Base-by-base conservation (phyloP, 2,797 vertebrate species). In the Psittacula derbiana region DNA sequence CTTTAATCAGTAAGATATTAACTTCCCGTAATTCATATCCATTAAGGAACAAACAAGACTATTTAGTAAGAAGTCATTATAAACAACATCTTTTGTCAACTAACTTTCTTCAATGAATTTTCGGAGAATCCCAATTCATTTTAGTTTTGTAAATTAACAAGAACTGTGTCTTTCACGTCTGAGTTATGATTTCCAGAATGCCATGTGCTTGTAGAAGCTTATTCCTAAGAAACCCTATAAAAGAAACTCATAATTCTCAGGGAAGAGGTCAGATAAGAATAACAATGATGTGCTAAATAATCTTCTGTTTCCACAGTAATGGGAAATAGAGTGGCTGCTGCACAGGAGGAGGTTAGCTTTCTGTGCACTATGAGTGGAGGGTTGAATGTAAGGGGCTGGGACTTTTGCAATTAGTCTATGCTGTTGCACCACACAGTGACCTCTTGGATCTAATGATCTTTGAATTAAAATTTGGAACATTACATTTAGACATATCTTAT, bases 361-460 rank as follows among this genome's bases (percentile, higher is more conserved):
- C 38, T 0, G 0, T 18, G 23, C 24, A 3, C 41, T 81, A 53
- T 0, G 0, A 57, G 23, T 6, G 12, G 18, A 58, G 12, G 3
- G 7, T 10, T 88, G 28, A 14, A 30, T 27, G 1, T 46, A 19
- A 43, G 55, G 10, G n/a, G 13, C 41, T 50, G 58, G 36, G 40
- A 18, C 4, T 30, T 69, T 43, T 75, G 50, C 27, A 76, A 40
- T 44, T 57, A 30, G 7, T 36, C 50, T 52, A 2, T 60, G 17
- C 24, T 60, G 14, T 62, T 80, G 20, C 44, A 64, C 23, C 28
- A 62, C 25, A 12, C 5, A 88, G 27, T 20, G 19, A n/a, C 4
- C 8, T 72, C 47, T 61, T 47, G 31, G 24, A 85, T 85, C 25
- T 66, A 46, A 36, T 47, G 20, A 24, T 55, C 40, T 85, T 53